phyloP scores from a whole-genome alignment of 2,888 invertebrate species.

The Sesamia inferens region DNA sequence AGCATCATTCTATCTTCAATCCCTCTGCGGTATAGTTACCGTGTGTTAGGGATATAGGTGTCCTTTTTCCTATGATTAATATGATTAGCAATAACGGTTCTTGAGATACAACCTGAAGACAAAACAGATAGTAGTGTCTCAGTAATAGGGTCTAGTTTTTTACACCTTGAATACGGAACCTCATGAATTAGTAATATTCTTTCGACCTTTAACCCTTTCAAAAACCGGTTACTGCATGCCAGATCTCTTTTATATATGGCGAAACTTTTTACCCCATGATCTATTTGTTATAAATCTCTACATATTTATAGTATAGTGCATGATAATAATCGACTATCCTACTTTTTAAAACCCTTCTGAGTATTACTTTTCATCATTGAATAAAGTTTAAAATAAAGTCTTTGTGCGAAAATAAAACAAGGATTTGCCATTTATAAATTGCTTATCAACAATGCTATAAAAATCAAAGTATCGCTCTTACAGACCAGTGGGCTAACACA shows the following conservation, averaged over 20 bases:
- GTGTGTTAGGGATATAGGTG: too few relatives aligned
- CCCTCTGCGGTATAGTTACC: background rate
- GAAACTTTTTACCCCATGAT: background rate
- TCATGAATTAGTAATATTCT: background rate
- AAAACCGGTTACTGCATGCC: conserved; percentile 9
- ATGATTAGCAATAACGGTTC: too few relatives aligned
- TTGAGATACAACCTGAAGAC: too few relatives aligned
- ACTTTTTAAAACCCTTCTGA: background rate
- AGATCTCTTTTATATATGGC: too few relatives aligned
- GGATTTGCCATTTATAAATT: background rate
- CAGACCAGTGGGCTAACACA: background rate
- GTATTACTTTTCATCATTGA: background rate
- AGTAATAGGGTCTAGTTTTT: too few relatives aligned
- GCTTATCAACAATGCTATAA: background rate
- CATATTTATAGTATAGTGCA: conserved; percentile 13
- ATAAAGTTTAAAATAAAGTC: background rate
- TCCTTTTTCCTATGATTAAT: too few relatives aligned
- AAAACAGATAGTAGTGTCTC: too few relatives aligned
- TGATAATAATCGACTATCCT: conserved; percentile 4
- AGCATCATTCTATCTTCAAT: background rate
- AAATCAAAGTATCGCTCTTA: background rate
- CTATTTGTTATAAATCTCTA: background rate
- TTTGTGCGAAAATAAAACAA: background rate
- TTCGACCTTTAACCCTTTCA: background rate
- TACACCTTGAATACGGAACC: too few relatives aligned